Evolutionary conservation across 2,888 invertebrate genomes (phyloP), one percentile per base, ranked within the genome.

Genomic region (Drosophila peninsularis): DNA sequence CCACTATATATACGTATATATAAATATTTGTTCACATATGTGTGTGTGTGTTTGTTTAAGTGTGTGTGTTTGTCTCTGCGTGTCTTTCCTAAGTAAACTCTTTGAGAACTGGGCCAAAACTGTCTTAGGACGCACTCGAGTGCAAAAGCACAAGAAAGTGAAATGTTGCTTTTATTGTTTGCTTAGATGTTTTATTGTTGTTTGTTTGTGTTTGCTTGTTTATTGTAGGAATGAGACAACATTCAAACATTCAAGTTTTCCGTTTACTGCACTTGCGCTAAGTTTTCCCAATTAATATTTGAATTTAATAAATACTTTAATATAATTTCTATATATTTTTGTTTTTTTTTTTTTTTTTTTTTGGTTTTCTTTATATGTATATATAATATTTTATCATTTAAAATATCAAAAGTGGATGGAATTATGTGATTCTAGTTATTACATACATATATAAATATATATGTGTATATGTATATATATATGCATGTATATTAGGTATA

Each of bases 351-450:
- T 73, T 39, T 39, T 39, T 17, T 54, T 61, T 53, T 73, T 39
- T 39, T 17, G n/a, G 6, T 14, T 37, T 37, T 37, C n/a, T 17
- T 39, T 11, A 41, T 37, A 7, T 37, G n/a, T 37, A 17, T 42
- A 21, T 42, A 44, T 44, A 24, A 9, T 44, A 24, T 24, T 44
- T 74, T 77, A 74, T 80, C 69, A 57, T 83, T 86, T 73, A 88
- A 83, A 88, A 89, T 90, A 90, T 90, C 89, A 87, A 84, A 84
- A 88, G 84, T 88, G 88, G 88, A 88, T 88, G 88, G 88, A 88
- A 89, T 88, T 87, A 84, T 89, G 88, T 89, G 85, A 88, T 82
- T 84, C 80, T 88, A 90, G 82, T 78, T 80, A 75, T 88, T 83
- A 81, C 84, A 81, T 81, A 71, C 68, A 45, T 45, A 45, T 5